phyloP scores from a whole-genome alignment of 2,113 vertebrate species.

The Mellivora capensis region DNA sequence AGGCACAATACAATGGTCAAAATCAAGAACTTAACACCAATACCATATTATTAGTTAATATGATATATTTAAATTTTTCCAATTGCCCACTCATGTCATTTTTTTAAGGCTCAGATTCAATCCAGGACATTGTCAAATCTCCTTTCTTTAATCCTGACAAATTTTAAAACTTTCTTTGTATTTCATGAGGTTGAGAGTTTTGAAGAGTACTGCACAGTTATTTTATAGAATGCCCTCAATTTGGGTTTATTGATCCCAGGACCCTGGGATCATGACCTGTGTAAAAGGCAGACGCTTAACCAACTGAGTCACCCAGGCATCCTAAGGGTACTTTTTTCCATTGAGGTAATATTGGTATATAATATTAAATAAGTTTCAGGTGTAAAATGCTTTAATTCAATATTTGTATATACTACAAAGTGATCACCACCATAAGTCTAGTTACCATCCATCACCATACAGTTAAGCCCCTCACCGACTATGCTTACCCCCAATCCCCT shows the following conservation, averaged over 20 bases:
- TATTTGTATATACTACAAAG: too few species aligned
- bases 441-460: too few species aligned
- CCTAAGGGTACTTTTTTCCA: too few species aligned
- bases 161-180: neutral
- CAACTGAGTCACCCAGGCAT: neutral
- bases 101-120: neutral
- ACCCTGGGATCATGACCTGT: neutral
- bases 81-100: neutral
- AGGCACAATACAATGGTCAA: neutral
- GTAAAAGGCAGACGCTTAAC: neutral
- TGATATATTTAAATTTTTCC: neutral
- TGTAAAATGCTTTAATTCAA: too few species aligned
- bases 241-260: neutral
- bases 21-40: neutral
- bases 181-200: neutral
- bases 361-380: too few species aligned
- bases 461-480: too few species aligned
- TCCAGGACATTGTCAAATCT: neutral
- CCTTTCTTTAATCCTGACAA: neutral
- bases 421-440: too few species aligned
- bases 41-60: neutral
- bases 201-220: neutral
- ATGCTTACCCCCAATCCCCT: too few species aligned
- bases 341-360: too few species aligned
- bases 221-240: neutral